Conservation (phyloP, 2,888 invertebrate genomes). For the Chaitophorus viminalis region DNA sequence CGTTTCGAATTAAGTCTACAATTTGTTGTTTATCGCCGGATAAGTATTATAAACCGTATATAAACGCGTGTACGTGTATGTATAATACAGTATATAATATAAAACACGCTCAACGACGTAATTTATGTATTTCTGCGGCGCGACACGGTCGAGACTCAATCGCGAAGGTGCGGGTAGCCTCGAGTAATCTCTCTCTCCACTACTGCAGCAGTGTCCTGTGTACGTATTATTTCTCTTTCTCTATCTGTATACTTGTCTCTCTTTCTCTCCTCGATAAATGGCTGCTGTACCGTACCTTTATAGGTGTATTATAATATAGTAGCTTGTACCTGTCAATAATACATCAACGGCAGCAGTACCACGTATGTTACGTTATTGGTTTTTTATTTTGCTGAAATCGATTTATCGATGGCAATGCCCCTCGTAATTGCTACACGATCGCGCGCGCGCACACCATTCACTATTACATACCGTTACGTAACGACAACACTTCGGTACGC, state of each 20-base stretch:
- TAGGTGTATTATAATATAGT: neutral
- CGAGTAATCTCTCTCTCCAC: neutral
- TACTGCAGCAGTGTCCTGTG: too few species aligned
- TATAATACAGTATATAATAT: neutral
- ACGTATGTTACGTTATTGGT: conserved; percentile 3
- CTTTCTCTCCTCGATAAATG: neutral
- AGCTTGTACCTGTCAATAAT: conserved; percentile 40
- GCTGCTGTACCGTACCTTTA: neutral
- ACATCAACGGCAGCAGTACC: neutral
- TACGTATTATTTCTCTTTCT: neutral
- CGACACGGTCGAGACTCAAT: conserved; percentile 15
- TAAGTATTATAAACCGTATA: neutral
- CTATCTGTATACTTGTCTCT: neutral
- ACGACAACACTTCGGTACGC: neutral
- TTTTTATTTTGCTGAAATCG: conserved; percentile 20
- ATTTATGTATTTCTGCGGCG: neutral
- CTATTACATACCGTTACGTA: conserved; percentile 8
- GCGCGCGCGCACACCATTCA: neutral
- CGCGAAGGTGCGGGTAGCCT: conserved; percentile 15
- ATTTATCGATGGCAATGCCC: conserved; percentile 41
- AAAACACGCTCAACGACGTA: neutral
- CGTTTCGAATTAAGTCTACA: neutral
- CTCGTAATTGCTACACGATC: neutral
- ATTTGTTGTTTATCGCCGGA: conserved; percentile 10
- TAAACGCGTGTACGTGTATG: neutral